Conservation (phyloP, 2,888 invertebrate genomes). For the Lamellibrachia satsuma region DNA sequence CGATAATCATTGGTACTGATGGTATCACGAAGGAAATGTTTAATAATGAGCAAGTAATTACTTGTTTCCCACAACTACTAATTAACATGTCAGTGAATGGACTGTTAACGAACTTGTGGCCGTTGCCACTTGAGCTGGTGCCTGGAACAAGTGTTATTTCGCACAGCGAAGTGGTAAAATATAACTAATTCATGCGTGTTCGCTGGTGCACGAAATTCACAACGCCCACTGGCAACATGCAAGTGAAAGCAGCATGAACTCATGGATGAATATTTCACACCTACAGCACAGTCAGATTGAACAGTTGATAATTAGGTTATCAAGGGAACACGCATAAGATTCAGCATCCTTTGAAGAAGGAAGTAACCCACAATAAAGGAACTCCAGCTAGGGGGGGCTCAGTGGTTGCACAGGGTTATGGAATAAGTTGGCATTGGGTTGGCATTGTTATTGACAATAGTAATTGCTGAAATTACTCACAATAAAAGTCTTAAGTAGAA, state of each 20-base stretch:
- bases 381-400: neutral
- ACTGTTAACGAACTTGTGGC: neutral
- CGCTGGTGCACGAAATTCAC: neutral
- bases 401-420: neutral
- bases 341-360: neutral
- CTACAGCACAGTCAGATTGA: neutral
- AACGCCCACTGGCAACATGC: constrained; percentile 3
- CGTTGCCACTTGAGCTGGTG: neutral
- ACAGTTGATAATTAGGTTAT: neutral
- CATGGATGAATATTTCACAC: neutral
- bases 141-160: neutral
- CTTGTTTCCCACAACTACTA: neutral
- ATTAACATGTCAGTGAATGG: neutral
- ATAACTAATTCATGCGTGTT: constrained; percentile 17
- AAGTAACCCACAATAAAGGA: neutral
- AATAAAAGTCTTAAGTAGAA: neutral
- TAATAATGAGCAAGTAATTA: neutral
- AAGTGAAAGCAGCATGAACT: neutral
- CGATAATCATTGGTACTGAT: neutral
- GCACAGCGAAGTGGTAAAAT: neutral
- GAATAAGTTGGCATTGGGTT: neutral
- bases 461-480: neutral
- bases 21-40: neutral
- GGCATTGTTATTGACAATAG: neutral
- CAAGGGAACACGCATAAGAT: neutral